These are phyloP conservation scores for Cynaeus angustus DNA, from an alignment of 2,888 invertebrate genomes.

Conservation along the genomic window DNA sequence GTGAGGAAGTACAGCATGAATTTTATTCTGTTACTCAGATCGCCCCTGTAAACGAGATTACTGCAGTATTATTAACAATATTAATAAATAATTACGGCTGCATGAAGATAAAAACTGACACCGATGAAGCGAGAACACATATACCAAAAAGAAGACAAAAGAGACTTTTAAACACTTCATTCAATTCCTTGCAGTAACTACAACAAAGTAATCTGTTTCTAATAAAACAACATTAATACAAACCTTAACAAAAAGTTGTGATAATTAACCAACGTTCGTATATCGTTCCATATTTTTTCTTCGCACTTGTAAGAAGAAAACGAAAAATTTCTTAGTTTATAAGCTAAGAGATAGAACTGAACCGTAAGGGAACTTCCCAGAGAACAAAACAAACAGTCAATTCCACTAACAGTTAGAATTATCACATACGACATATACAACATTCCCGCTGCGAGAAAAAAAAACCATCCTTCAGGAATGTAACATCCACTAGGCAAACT, in stretches of 20 bases:
- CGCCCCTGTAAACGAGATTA: conserved; percentile 5
- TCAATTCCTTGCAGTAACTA: conserved; percentile 5
- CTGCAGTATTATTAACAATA: background rate
- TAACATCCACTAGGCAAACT: conserved; percentile 4
- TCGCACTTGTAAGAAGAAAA: background rate
- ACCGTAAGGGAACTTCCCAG: background rate
- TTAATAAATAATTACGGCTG: conserved; percentile 1
- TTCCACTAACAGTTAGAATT: background rate
- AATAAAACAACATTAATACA: background rate
- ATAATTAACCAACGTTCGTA: background rate
- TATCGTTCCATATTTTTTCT: background rate
- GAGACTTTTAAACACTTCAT: background rate
- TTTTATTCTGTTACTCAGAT: conserved; percentile 1
- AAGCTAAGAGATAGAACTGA: conserved; percentile 10
- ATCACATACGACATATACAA: conserved; percentile 7
- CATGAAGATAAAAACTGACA: conserved; percentile 17
- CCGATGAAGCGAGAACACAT: background rate
- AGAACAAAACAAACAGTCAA: conserved; percentile 12
- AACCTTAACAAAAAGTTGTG: conserved; percentile 16
- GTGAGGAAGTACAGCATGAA: background rate
- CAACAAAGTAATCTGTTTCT: background rate
- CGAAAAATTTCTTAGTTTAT: background rate
- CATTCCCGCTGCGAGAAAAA: background rate
- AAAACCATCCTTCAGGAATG: conserved; percentile 24
- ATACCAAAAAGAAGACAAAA: conserved; percentile 3